Base-by-base conservation (phyloP, 2,888 invertebrate genomes). In the Chrysolina haemoptera region DNA sequence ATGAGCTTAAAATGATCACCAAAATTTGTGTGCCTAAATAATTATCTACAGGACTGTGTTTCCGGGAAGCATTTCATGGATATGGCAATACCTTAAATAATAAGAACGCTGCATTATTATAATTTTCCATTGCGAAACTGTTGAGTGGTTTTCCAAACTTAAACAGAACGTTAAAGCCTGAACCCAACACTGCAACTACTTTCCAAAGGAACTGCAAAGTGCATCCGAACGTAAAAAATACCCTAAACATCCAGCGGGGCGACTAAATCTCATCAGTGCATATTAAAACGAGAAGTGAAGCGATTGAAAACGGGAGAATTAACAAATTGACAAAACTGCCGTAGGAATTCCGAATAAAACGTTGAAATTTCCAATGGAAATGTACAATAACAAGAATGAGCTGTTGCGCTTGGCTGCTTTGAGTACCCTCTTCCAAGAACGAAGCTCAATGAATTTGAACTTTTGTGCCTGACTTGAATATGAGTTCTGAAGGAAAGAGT, bases 301-400 rank as follows among this genome's bases (percentile, higher is more conserved):
- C 50, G 20, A 50, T 50, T 50, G 50, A 18, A 50, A 50, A 50
- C 50, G 50, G 18, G 50, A 50, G 50, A 50, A 50, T 50, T 50
- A 18, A 50, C 50, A 18, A 50, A 50, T 20, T 50, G 50, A 50
- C 50, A 50, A 50, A 18, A 53, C 53, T 53, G 53, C 20, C 53
- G 20, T 53, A 53, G 20, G 53, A 53, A 53, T 53, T 53, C 5
- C 11, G 20, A 53, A 53, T 12, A 53, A 12, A 53, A 53, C 12
- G 53, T 20, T 53, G 53, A 16, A 53, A 53, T 11, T 20, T 53
- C 11, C 53, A 12, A 20, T 53, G 20, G 20, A 53, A 53, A 12
- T 53, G 53, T 53, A 53, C 20, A 20, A 20, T 20, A 53, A 18
- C 48, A 50, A 50, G 16, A 50, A 18, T 50, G 48, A 50, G 20